Percentiles rank a stretch among this genome's conserved stretches.
phyloP scores from a whole-genome alignment of 2,888 invertebrate genomes.

The Erebia epiphron region DNA sequence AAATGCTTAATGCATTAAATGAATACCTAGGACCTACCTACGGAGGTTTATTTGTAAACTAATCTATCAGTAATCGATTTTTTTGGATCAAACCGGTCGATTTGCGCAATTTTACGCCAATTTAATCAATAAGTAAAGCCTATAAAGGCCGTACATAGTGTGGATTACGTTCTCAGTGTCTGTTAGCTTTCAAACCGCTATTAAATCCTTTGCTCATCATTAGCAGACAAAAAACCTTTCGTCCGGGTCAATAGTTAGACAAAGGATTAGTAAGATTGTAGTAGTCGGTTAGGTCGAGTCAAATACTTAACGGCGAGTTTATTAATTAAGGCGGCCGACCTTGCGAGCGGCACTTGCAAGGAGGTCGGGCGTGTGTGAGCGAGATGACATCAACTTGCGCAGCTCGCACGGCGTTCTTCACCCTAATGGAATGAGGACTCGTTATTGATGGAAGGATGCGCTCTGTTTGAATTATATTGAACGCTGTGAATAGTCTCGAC shows the following conservation, averaged over 20 bases:
- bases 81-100: too few species aligned
- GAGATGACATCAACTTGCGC: slow-evolving; percentile 50
- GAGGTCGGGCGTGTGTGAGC: slow-evolving; percentile 72
- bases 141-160: background rate
- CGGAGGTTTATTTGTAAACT: too few species aligned
- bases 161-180: background rate
- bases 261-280: slow-evolving; percentile 78
- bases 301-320: slow-evolving; percentile 82
- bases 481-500: background rate
- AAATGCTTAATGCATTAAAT: too few species aligned
- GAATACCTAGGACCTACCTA: too few species aligned
- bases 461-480: slow-evolving; percentile 23
- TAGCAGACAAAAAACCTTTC: slow-evolving; percentile 56
- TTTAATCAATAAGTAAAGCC: background rate
- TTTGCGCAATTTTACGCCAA: background rate
- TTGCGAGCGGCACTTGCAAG: slow-evolving; percentile 81
- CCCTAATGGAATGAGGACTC: slow-evolving; percentile 26
- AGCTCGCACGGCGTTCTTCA: slow-evolving; percentile 33
- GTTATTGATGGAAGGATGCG: slow-evolving; percentile 25
- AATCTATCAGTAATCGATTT: too few species aligned
- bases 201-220: slow-evolving; percentile 27
- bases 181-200: slow-evolving; percentile 14
- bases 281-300: slow-evolving; percentile 76
- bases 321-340: slow-evolving; percentile 83
- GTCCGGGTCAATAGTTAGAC: slow-evolving; percentile 80